Evolutionary conservation across 2,797 vertebrate genomes (phyloP).

Genomic region (Hybognathus amarus): DNA sequence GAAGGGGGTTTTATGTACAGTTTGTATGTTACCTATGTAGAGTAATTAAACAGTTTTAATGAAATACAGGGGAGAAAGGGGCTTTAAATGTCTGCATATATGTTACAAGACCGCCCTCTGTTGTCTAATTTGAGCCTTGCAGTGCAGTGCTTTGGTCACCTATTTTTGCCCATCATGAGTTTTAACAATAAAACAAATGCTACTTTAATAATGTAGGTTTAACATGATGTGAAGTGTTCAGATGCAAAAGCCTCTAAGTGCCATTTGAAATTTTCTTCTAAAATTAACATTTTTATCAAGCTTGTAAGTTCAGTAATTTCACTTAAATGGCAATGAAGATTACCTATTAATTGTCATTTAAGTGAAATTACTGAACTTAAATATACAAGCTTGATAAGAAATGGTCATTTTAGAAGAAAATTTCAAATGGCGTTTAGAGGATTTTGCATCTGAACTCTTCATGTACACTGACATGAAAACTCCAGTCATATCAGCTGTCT

Average conservation of each 20-base stretch:
- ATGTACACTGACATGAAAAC: background rate
- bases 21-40: background rate
- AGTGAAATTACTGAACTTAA: too few species aligned
- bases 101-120: constrained; percentile 18
- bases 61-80: background rate
- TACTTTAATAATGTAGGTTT: background rate
- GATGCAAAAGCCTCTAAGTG: too few species aligned
- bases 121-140: background rate
- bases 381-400: too few species aligned
- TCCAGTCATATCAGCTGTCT: background rate
- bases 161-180: background rate
- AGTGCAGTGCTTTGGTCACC: background rate
- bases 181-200: background rate
- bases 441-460: too few species aligned
- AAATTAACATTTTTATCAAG: too few species aligned
- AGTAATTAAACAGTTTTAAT: background rate
- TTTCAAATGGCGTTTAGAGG: too few species aligned
- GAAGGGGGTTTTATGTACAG: background rate
- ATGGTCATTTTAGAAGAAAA: too few species aligned
- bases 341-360: too few species aligned
- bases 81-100: background rate
- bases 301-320: too few species aligned
- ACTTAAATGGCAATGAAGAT: too few species aligned
- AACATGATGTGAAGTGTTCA: too few species aligned
- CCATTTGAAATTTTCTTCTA: too few species aligned